Base-by-base conservation (phyloP, 1,140 invertebrate species). In the Leucophenga varia region DNA sequence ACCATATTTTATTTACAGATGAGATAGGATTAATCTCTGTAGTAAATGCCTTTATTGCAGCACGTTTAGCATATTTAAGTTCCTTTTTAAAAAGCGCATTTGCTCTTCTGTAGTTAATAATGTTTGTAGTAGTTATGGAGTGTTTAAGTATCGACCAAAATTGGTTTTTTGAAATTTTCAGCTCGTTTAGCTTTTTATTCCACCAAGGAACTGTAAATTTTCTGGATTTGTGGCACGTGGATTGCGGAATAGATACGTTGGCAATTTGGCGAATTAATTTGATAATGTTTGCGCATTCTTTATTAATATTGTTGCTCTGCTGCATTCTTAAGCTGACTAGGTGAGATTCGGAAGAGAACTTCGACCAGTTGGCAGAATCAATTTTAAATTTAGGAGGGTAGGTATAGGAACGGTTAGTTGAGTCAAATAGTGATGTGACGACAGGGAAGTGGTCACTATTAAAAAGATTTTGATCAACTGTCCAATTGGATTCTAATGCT, bases 41-140 rank as follows among this genome's bases (percentile, higher is more conserved):
- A 22, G 50, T 49, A 9, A 53, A 49, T 9, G 34, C 31, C 34
- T 42, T 14, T 14, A 49, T 8, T 19, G 47, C 53, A n/a, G 9
- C 28, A 45, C 30, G 18, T 39, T 53, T 56, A 13, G 18, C 22
- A 30, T 21, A 30, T 42, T 43, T 52, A 17, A 46, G 34, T 48
- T 55, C 22, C 13, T 14, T 34, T 39, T 47, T 32, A 44, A 34
- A 20, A 25, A n/a, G 14, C 17, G 39, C 22, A 25, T 43, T 50
- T 7, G 52, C 35, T 42, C 43, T 54, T 28, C 47, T 51, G 35
- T 40, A 52, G n/a, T 18, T 40, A 13, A 52, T 31, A 19, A 48
- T 40, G 17, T 49, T 56, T 36, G 18, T 35, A 16, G 19, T 43
- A 22, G 40, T 36, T 22, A 56, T 49, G 25, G 52, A 42, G 36